These are phyloP conservation scores for Peromyscus maniculatus DNA, from an alignment of 2,113 vertebrate genomes.

Conservation along the genomic window DNA sequence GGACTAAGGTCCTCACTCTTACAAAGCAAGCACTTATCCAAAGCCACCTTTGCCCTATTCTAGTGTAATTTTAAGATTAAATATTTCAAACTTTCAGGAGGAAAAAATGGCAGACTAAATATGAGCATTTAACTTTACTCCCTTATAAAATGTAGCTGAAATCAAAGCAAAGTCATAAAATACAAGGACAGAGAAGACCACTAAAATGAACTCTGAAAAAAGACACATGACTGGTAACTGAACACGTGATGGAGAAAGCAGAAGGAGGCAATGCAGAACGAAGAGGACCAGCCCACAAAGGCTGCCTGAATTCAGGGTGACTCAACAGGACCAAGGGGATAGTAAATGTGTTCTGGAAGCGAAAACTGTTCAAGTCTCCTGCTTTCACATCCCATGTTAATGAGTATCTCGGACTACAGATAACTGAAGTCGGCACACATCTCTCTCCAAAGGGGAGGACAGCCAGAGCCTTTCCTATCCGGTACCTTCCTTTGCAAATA, in stretches of 20 bases:
- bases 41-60: rapidly evolving
- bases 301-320: too few species aligned
- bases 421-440: background rate
- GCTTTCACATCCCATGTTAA: background rate
- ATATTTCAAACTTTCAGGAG: constrained; percentile 14
- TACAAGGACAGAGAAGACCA: background rate
- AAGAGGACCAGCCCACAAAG: background rate
- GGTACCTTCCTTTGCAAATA: background rate
- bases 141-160: background rate
- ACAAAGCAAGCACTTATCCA: background rate
- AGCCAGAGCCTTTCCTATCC: background rate
- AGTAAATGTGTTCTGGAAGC: background rate
- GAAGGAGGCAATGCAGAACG: background rate
- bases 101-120: background rate
- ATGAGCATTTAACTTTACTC: constrained; percentile 12
- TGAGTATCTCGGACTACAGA: background rate
- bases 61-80: background rate
- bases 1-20: background rate
- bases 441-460: background rate
- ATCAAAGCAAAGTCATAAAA: background rate
- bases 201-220: constrained; percentile 32
- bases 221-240: background rate
- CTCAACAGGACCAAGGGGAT: background rate
- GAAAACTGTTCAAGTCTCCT: background rate
- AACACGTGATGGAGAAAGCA: background rate